Evolutionary conservation across 2,113 vertebrate genomes (phyloP).

Genomic region (Perca fluviatilis): DNA sequence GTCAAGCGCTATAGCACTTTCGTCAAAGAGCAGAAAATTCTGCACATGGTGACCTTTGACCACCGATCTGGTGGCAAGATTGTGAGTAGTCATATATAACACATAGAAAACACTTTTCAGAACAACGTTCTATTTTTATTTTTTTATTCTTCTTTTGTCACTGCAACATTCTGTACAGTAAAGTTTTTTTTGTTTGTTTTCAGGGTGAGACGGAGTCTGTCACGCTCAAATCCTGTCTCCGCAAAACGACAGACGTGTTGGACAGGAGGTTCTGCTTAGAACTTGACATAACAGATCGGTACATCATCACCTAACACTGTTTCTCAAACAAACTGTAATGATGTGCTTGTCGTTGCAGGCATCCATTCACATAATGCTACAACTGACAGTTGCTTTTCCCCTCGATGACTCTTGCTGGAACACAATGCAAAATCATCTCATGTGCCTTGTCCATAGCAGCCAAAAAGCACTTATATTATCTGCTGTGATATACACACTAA

Average conservation of each 20-base stretch:
- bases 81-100: constrained; percentile 83
- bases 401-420: not conserved
- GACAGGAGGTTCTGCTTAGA: constrained; percentile 98
- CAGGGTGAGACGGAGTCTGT: constrained; percentile 94
- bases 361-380: not conserved
- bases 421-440: not conserved
- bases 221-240: constrained; percentile 90
- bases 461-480: not conserved
- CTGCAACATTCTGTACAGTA: not conserved
- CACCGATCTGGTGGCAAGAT: constrained; percentile 95
- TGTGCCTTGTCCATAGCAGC: not conserved
- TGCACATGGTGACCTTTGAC: constrained; percentile 96
- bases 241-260: constrained; percentile 89
- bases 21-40: constrained; percentile 94
- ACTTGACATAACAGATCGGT: constrained; percentile 95
- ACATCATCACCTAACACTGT: constrained; percentile 44
- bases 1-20: constrained; percentile 97
- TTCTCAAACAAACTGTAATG: not conserved
- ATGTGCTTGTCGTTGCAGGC: not conserved
- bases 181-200: constrained; percentile 37
- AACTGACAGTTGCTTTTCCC: not conserved
- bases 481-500: not conserved
- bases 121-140: not conserved
- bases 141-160: not conserved
- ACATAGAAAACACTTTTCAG: not conserved